Conservation (phyloP, 1,140 invertebrate genomes). For the Stegodyphus dumicola region DNA sequence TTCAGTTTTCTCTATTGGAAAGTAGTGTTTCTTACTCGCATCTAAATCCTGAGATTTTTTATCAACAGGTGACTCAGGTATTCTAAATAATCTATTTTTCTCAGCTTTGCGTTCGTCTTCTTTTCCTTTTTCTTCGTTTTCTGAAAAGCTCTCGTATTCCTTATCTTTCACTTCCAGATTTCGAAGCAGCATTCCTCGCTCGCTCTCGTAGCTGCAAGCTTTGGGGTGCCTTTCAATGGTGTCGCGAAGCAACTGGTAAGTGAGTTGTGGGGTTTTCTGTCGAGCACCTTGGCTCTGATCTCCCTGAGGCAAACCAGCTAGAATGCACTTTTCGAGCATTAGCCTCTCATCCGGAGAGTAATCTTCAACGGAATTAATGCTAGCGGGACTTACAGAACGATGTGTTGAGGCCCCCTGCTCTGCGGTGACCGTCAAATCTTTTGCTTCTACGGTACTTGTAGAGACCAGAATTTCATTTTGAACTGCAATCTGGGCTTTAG, state of each 20-base stretch:
- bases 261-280: neutral
- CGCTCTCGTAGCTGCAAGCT: neutral
- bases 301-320: conserved; percentile 13
- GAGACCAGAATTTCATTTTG: too few relatives aligned
- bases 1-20: neutral
- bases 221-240: conserved; percentile 5
- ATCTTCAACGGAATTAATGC: conserved; percentile 10
- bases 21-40: neutral
- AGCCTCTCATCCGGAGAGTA: conserved; percentile 13
- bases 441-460: too few relatives aligned
- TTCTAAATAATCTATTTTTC: conserved; percentile 38
- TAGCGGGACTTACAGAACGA: conserved; percentile 13
- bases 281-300: neutral
- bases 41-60: neutral
- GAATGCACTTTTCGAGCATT: conserved; percentile 30
- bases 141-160: neutral
- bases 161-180: conserved; percentile 9
- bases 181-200: neutral
- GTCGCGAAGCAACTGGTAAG: neutral
- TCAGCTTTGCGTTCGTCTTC: conserved; percentile 53
- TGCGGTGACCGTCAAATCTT: too few relatives aligned
- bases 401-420: neutral
- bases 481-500: too few relatives aligned
- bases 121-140: conserved; percentile 54
- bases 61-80: conserved; percentile 28